Percentiles rank a stretch among this genome's conserved stretches.
phyloP scores from a whole-genome alignment of 2,888 invertebrate species.

The Corbicula japonica region DNA sequence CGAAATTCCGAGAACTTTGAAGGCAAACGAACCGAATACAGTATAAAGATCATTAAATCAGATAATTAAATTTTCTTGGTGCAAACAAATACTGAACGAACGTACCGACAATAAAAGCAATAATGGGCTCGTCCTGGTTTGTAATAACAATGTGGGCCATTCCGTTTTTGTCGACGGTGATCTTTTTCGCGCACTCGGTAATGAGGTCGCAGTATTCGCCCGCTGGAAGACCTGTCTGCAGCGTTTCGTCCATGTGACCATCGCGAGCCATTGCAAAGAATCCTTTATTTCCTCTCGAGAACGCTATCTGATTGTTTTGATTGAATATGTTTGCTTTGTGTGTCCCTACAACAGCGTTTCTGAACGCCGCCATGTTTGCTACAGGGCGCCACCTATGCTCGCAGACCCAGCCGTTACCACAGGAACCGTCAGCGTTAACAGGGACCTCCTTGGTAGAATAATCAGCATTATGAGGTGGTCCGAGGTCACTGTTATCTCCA shows the following conservation, averaged over 20 bases:
- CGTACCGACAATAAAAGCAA: slow-evolving; percentile 82
- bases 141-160: slow-evolving; percentile 76
- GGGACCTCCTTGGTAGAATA: slow-evolving; percentile 79
- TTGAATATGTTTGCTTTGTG: slow-evolving; percentile 76
- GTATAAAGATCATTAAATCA: too few relatives aligned
- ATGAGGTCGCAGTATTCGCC: slow-evolving; percentile 85
- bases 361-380: slow-evolving; percentile 83
- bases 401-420: slow-evolving; percentile 84
- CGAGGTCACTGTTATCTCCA: slow-evolving; percentile 66
- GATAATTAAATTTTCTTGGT: too few relatives aligned
- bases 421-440: slow-evolving; percentile 77
- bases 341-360: slow-evolving; percentile 81
- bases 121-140: slow-evolving; percentile 76
- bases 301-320: slow-evolving; percentile 80
- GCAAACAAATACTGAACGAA: not conserved
- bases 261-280: slow-evolving; percentile 84
- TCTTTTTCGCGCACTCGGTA: slow-evolving; percentile 78
- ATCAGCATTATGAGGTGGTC: slow-evolving; percentile 77
- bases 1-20: too few relatives aligned
- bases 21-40: too few relatives aligned
- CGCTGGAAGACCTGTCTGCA: slow-evolving; percentile 83
- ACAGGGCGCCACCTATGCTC: slow-evolving; percentile 84
- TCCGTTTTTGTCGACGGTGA: slow-evolving; percentile 79
- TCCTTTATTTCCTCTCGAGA: slow-evolving; percentile 81
- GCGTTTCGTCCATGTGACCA: slow-evolving; percentile 74